Evolutionary conservation across 2,888 invertebrate species (phyloP).

Genomic region (Leptinotarsa juncta): DNA sequence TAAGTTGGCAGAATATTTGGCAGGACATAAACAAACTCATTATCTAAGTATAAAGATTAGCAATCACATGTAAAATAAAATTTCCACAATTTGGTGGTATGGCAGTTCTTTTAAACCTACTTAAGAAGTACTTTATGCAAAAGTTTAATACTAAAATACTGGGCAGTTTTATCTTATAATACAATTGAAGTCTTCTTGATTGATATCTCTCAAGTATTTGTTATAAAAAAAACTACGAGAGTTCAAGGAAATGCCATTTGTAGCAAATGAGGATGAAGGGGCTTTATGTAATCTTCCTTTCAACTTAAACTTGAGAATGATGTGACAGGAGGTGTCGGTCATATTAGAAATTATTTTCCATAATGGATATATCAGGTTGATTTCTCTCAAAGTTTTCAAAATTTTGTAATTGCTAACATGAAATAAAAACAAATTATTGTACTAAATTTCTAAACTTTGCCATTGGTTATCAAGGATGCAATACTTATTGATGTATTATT

Average conservation of each 20-base stretch:
- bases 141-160: slow-evolving; percentile 46
- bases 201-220: slow-evolving; percentile 13
- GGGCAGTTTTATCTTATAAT: slow-evolving; percentile 45
- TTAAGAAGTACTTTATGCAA: slow-evolving; percentile 28
- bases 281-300: slow-evolving; percentile 1
- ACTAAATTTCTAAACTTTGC: too few species aligned
- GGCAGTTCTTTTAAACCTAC: slow-evolving; percentile 42
- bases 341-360: too few species aligned
- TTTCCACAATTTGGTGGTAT: slow-evolving; percentile 37
- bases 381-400: too few species aligned
- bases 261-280: not conserved
- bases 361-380: too few species aligned
- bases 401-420: too few species aligned
- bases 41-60: slow-evolving; percentile 12
- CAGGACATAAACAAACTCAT: slow-evolving; percentile 30
- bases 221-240: not conserved
- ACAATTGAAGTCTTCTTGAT: slow-evolving; percentile 43
- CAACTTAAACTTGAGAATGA: too few species aligned
- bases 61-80: slow-evolving; percentile 3
- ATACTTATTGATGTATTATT: too few species aligned
- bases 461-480: too few species aligned
- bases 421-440: too few species aligned
- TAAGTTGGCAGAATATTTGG: slow-evolving; percentile 5
- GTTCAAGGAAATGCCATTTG: slow-evolving; percentile 1
- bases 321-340: too few species aligned